Percentiles rank a stretch among this genome's conserved stretches.
phyloP scores from a whole-genome alignment of 30 jellyfish, hydroid and myxozoan genomes.

The Haliclystus octoradiatus region DNA sequence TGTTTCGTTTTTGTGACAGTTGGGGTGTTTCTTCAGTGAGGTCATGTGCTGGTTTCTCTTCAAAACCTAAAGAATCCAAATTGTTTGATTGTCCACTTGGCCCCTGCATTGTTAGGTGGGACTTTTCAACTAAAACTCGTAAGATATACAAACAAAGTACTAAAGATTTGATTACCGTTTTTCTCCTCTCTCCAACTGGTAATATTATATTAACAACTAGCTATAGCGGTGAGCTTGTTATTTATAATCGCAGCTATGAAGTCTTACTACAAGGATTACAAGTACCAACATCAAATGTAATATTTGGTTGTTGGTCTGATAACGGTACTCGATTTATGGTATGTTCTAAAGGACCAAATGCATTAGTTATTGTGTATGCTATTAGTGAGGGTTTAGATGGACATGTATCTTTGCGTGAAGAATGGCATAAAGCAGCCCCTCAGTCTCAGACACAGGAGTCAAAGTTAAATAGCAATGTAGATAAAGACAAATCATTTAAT shows the following conservation, averaged over 20 bases:
- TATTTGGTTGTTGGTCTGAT: slow-evolving; percentile 71
- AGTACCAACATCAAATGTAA: slow-evolving; percentile 47
- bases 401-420: not conserved
- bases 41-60: slow-evolving; percentile 76
- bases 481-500: not conserved
- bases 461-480: slow-evolving; percentile 4
- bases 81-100: slow-evolving; percentile 71
- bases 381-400: slow-evolving; percentile 13
- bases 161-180: slow-evolving; percentile 46
- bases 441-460: slow-evolving; percentile 1
- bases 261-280: slow-evolving; percentile 10
- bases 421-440: not conserved
- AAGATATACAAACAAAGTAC: slow-evolving; percentile 16
- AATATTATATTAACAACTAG: slow-evolving; percentile 25
- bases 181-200: slow-evolving; percentile 13
- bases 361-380: slow-evolving; percentile 36
- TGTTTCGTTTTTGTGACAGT: slow-evolving; percentile 12
- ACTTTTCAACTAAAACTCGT: slow-evolving; percentile 26
- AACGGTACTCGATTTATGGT: slow-evolving; percentile 43
- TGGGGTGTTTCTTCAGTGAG: slow-evolving; percentile 86
- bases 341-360: slow-evolving; percentile 56
- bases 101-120: slow-evolving; percentile 68
- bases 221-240: slow-evolving; percentile 55
- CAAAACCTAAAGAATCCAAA: slow-evolving; percentile 4
- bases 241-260: slow-evolving; percentile 16